phyloP scores from a whole-genome alignment of 2,888 invertebrate species.

The Clivina fossor region DNA sequence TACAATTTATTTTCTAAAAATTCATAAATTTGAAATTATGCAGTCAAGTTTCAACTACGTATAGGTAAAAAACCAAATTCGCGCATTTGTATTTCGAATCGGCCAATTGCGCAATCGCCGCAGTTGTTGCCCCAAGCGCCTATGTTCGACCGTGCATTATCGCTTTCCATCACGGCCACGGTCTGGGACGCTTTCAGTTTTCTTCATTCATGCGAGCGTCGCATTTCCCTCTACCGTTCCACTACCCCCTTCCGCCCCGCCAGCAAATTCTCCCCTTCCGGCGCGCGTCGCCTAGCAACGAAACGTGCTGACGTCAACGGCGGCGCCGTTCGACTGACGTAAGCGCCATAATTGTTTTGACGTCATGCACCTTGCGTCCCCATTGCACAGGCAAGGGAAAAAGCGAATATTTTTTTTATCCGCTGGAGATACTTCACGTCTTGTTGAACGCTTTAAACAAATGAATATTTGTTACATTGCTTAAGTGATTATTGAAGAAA shows the following conservation, averaged over 20 bases:
- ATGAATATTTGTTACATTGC: too few species aligned
- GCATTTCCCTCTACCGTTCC: too few species aligned
- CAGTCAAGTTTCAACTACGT: too few species aligned
- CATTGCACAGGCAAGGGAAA: not conserved
- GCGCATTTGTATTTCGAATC: too few species aligned
- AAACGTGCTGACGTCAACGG: conserved; percentile 16
- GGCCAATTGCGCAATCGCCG: too few species aligned
- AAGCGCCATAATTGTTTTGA: conserved; percentile 26
- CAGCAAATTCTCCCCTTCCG: not conserved
- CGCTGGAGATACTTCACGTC: too few species aligned
- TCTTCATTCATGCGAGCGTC: conserved; percentile 24
- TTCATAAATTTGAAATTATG: too few species aligned
- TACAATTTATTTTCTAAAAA: too few species aligned
- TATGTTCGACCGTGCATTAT: not conserved
- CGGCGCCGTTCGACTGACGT: conserved; percentile 18
- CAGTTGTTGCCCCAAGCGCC: conserved; percentile 3
- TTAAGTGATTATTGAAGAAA: too few species aligned
- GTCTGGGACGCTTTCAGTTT: conserved; percentile 21
- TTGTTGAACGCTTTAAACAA: too few species aligned
- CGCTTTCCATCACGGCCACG: conserved; percentile 11
- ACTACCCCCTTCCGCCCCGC: conserved; percentile 4
- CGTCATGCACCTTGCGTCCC: conserved; percentile 10
- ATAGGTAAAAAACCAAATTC: too few species aligned
- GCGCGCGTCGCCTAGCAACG: conserved; percentile 13
- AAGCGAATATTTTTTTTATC: not conserved